Evolutionary conservation across 2,888 invertebrate species (phyloP).

Genomic region (Tiliacea aurago): DNA sequence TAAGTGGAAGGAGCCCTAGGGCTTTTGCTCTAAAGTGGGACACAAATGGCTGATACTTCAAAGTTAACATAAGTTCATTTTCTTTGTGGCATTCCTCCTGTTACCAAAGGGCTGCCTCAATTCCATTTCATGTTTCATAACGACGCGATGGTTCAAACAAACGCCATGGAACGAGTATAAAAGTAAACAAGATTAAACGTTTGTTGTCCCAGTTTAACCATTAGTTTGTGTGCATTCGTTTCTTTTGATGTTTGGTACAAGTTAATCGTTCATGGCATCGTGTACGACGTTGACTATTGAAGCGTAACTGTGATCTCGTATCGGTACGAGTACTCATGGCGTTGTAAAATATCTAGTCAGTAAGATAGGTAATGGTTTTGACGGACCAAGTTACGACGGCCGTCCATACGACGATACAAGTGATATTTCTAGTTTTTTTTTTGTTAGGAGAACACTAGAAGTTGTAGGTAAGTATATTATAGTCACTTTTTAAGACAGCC

Average conservation of each 20-base stretch:
- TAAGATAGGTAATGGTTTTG: not conserved
- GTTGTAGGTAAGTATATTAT: too few relatives aligned
- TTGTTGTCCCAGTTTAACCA: conserved; percentile 38
- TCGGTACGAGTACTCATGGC: too few relatives aligned
- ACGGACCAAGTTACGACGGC: not conserved
- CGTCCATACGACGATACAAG: not conserved
- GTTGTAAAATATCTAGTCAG: too few relatives aligned
- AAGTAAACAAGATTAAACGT: conserved; percentile 52
- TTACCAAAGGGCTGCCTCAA: not conserved
- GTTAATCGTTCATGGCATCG: not conserved
- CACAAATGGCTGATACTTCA: not conserved
- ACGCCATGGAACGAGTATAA: conserved; percentile 21
- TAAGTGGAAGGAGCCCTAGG: not conserved
- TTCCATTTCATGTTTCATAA: conserved; percentile 28
- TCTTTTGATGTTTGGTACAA: conserved; percentile 26
- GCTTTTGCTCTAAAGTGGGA: not conserved
- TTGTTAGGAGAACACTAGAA: too few relatives aligned
- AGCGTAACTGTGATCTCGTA: not conserved
- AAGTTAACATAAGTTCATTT: not conserved
- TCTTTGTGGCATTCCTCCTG: not conserved
- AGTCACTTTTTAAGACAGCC: too few relatives aligned
- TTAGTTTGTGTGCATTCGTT: conserved; percentile 15
- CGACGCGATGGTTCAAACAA: conserved; percentile 29
- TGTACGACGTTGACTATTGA: not conserved
- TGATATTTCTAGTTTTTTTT: not conserved